phyloP scores from a whole-genome alignment of 1,140 invertebrate species.

The Drosophila asahinai region DNA sequence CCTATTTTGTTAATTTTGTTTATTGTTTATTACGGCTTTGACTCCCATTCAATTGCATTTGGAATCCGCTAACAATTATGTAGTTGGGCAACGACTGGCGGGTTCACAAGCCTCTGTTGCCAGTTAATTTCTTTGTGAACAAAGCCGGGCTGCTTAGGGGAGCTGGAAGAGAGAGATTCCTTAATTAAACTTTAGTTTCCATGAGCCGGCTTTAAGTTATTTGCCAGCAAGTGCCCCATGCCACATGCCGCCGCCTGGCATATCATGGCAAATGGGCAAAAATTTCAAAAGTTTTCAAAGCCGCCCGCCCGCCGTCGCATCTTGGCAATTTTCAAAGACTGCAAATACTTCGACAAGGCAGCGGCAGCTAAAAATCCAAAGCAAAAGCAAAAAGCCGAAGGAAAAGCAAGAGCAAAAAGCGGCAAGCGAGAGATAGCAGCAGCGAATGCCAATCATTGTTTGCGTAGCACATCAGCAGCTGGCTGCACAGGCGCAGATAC shows the following conservation, averaged over 20 bases:
- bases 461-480: constrained; percentile 77
- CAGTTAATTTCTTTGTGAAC: constrained; percentile 15
- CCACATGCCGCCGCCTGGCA: constrained; percentile 10
- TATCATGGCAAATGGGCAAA: constrained; percentile 67
- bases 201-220: constrained; percentile 57
- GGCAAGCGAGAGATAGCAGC: constrained; percentile 61
- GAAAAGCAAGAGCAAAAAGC: constrained; percentile 29
- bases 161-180: constrained; percentile 36
- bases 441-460: constrained; percentile 81
- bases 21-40: not conserved
- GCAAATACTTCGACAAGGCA: constrained; percentile 69
- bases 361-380: constrained; percentile 20
- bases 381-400: constrained; percentile 19
- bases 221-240: constrained; percentile 39
- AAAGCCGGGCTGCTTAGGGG: not conserved
- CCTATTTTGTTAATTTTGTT: not conserved
- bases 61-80: constrained; percentile 22
- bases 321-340: constrained; percentile 68
- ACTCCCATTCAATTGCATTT: constrained; percentile 12
- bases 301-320: constrained; percentile 26
- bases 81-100: constrained; percentile 21
- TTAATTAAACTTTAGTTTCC: constrained; percentile 69
- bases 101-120: constrained; percentile 5
- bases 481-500: constrained; percentile 61
- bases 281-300: constrained; percentile 72